phyloP scores from a whole-genome alignment of 2,797 vertebrate species.

The Epinephelus malabaricus region DNA sequence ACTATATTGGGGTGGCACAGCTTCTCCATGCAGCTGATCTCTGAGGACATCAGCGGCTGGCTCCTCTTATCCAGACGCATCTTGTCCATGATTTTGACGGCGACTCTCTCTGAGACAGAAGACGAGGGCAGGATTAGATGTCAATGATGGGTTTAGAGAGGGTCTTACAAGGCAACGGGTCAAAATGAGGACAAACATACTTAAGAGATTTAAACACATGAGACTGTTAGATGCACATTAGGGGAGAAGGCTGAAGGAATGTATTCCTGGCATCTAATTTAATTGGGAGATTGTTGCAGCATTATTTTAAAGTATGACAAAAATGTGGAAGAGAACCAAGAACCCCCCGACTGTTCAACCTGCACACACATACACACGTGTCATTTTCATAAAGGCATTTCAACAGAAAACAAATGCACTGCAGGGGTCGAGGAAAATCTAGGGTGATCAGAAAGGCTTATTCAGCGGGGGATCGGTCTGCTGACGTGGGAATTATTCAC shows the following conservation, averaged over 20 bases:
- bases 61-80: constrained; percentile 74
- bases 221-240: not conserved
- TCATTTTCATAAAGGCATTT: constrained; percentile 37
- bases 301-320: constrained; percentile 51
- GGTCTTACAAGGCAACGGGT: constrained; percentile 9
- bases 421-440: constrained; percentile 39
- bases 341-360: not conserved
- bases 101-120: constrained; percentile 83
- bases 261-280: constrained; percentile 20
- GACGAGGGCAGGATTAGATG: constrained; percentile 7
- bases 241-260: not conserved
- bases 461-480: constrained; percentile 38
- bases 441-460: constrained; percentile 46
- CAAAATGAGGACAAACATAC: not conserved
- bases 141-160: constrained; percentile 28
- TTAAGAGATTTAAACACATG: constrained; percentile 40
- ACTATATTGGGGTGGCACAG: constrained; percentile 87
- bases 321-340: constrained; percentile 32
- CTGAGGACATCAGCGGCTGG: constrained; percentile 68
- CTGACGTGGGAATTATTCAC: constrained; percentile 23
- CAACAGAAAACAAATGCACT: constrained; percentile 22
- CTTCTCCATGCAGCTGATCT: constrained; percentile 88
- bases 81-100: constrained; percentile 88
- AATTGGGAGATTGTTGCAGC: constrained; percentile 29
- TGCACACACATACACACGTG: not conserved